Evolutionary conservation across 2,797 vertebrate genomes (phyloP).

Genomic region (Saxicola maurus): DNA sequence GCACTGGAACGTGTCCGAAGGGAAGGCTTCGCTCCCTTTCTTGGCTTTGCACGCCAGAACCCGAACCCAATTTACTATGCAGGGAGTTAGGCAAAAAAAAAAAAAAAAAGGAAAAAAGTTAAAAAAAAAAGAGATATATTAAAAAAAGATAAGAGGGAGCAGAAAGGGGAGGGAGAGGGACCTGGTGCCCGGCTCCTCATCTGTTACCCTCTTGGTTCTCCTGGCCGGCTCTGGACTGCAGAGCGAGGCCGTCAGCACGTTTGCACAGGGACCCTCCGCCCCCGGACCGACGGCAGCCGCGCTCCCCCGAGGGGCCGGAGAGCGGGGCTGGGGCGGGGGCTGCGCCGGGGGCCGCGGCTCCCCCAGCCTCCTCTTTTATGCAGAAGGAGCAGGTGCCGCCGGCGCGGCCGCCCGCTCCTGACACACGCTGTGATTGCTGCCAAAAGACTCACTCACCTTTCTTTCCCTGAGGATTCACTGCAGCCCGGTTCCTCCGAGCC

Average conservation of each 20-base stretch:
- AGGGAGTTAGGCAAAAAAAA: slow-evolving; percentile 48
- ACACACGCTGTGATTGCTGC: slow-evolving; percentile 72
- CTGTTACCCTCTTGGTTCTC: slow-evolving; percentile 55
- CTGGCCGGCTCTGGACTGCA: slow-evolving; percentile 59
- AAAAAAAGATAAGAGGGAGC: slow-evolving; percentile 30
- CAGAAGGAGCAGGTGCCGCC: slow-evolving; percentile 62
- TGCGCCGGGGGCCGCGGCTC: not conserved
- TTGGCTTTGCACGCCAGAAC: slow-evolving; percentile 57
- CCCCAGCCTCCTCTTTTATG: slow-evolving; percentile 62
- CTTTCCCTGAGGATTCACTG: slow-evolving; percentile 45
- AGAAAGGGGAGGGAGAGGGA: slow-evolving; percentile 41
- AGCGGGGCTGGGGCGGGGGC: slow-evolving; percentile 10
- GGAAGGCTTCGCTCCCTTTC: slow-evolving; percentile 54
- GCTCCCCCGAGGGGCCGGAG: not conserved
- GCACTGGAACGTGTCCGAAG: slow-evolving; percentile 24
- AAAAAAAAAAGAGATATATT: not conserved
- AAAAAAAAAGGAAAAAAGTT: not conserved
- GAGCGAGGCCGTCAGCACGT: slow-evolving; percentile 68
- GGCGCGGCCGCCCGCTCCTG: slow-evolving; percentile 33
- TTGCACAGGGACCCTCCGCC: slow-evolving; percentile 75
- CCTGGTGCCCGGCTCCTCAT: slow-evolving; percentile 50
- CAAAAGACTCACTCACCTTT: slow-evolving; percentile 65
- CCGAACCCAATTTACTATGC: slow-evolving; percentile 53
- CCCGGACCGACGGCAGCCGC: slow-evolving; percentile 45
- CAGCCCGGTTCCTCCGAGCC: slow-evolving; percentile 52